These are phyloP conservation scores for Agrilus biguttatus DNA, from an alignment of 2,888 invertebrate genomes.

Conservation along the genomic window DNA sequence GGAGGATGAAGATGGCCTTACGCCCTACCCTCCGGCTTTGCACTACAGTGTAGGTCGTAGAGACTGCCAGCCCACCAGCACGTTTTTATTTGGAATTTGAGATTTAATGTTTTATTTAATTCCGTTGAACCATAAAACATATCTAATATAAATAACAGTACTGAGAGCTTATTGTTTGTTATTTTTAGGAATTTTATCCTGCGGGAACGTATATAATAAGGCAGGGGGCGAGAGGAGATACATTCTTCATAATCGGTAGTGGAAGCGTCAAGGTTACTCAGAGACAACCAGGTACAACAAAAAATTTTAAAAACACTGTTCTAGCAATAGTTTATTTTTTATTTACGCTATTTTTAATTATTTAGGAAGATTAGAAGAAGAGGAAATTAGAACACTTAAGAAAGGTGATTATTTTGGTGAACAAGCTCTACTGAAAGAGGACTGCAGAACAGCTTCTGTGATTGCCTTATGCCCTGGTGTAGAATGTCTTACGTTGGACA, in stretches of 20 bases:
- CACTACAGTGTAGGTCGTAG: too few relatives aligned
- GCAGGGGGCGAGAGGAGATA: slow-evolving; percentile 50
- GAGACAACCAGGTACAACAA: slow-evolving; percentile 25
- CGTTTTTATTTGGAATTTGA: too few relatives aligned
- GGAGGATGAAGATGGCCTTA: too few relatives aligned
- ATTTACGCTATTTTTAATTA: neutral
- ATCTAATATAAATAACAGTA: too few relatives aligned
- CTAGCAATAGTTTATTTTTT: neutral
- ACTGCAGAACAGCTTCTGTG: slow-evolving; percentile 51
- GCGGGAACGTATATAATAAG: slow-evolving; percentile 47
- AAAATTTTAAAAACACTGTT: neutral
- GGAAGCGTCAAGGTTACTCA: slow-evolving; percentile 41
- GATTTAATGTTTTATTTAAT: too few relatives aligned
- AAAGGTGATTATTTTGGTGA: slow-evolving; percentile 53
- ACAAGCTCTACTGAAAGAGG: slow-evolving; percentile 49
- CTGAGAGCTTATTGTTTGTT: slow-evolving; percentile 4
- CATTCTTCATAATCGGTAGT: slow-evolving; percentile 49
- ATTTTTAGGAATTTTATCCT: slow-evolving; percentile 42
- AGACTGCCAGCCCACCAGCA: too few relatives aligned
- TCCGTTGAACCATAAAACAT: too few relatives aligned
- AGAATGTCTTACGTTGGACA: slow-evolving; percentile 49
- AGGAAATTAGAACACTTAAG: slow-evolving; percentile 40
- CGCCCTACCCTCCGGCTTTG: too few relatives aligned
- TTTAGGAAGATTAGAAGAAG: slow-evolving; percentile 32
- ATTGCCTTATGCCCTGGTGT: slow-evolving; percentile 47